These are phyloP conservation scores for Lamellibrachia columna DNA, from an alignment of 2,888 invertebrate species.

Conservation along the genomic window DNA sequence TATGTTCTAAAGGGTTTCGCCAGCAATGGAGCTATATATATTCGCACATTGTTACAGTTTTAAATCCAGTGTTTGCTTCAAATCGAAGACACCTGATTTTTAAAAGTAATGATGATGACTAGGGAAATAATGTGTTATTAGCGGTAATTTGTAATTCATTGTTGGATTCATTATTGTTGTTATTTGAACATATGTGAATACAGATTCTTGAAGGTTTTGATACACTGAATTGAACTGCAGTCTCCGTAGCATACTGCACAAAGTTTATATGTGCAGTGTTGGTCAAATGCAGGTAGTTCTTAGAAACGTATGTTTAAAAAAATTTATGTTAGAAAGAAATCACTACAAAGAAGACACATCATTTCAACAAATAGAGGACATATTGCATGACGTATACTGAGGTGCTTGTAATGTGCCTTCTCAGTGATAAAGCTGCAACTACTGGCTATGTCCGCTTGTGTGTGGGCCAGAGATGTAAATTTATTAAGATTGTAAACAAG, in stretches of 20 bases:
- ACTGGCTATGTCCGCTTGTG: no score
- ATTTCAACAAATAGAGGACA: not conserved
- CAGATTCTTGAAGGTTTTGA: not conserved
- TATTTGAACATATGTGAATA: no score
- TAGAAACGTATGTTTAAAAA: not conserved
- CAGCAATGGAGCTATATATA: not conserved
- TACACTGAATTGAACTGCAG: not conserved
- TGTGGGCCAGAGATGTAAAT: no score
- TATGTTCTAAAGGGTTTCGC: not conserved
- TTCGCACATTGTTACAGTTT: not conserved
- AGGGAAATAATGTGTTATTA: not conserved
- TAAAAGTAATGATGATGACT: not conserved
- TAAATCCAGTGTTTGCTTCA: not conserved
- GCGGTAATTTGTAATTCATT: not conserved
- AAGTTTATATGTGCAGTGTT: not conserved
- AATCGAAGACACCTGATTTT: no score
- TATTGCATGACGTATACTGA: not conserved
- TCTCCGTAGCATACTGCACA: no score
- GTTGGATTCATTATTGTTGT: not conserved
- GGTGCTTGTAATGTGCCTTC: not conserved
- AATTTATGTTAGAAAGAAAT: not conserved
- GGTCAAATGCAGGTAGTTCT: not conserved
- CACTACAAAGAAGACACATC: not conserved
- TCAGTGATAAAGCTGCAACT: no score
- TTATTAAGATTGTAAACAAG: no score